Percentiles rank a stretch among this genome's conserved stretches.
Conservation (phyloP, 2,113 vertebrate genomes). For the Typhlomys cinereus region DNA sequence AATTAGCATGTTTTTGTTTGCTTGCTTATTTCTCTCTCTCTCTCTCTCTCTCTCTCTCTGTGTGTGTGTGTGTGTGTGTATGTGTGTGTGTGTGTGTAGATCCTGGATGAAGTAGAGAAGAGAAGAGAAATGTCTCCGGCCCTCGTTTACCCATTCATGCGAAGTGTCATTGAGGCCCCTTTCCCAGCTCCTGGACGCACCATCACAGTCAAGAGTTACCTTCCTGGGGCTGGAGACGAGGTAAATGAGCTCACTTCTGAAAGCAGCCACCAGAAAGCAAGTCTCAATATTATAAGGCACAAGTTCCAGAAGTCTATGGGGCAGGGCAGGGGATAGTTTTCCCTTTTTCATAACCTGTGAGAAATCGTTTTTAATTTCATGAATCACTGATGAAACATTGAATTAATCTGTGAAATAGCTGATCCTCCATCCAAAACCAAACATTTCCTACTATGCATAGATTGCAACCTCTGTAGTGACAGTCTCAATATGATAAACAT, state of each 20-base stretch:
- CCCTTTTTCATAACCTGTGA: not conserved
- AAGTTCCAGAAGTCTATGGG: not conserved
- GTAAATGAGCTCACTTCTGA: conserved; percentile 79
- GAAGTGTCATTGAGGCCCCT: conserved; percentile 96
- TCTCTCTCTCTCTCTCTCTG: too few species aligned
- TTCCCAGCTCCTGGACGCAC: conserved; percentile 97
- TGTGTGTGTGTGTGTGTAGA: conserved; percentile 82
- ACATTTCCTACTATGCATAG: not conserved
- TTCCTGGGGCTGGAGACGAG: conserved; percentile 95
- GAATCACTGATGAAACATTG: not conserved
- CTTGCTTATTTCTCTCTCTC: too few species aligned
- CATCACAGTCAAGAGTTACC: conserved; percentile 95
- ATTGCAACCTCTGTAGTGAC: not conserved
- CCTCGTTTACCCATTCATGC: conserved; percentile 96
- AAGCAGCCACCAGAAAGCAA: not conserved
- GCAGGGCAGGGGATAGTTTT: not conserved
- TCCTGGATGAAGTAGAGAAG: conserved; percentile 97
- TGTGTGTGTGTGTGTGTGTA: not conserved
- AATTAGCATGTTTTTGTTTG: not conserved
- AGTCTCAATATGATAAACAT: not conserved
- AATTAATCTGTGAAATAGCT: not conserved
- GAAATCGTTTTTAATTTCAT: not conserved
- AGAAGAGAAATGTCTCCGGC: conserved; percentile 94
- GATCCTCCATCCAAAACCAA: not conserved
- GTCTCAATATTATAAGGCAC: not conserved